Evolutionary conservation across 2,888 invertebrate species (phyloP).

Genomic region (Emesis furor): DNA sequence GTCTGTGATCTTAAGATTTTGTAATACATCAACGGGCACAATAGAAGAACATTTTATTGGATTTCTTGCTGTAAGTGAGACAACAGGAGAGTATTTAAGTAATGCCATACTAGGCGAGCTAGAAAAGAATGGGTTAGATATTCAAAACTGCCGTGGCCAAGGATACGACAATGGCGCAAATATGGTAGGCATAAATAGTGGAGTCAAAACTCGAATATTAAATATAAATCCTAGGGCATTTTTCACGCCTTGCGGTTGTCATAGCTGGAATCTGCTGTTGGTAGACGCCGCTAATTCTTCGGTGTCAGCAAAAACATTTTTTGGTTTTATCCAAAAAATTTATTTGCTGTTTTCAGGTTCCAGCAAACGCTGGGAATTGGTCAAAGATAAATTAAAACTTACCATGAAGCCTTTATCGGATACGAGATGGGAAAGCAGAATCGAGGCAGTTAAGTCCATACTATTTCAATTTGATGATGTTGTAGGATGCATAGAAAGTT

Average conservation of each 20-base stretch:
- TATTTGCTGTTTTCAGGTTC: conserved; percentile 47
- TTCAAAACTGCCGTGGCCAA: conserved; percentile 23
- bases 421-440: conserved; percentile 42
- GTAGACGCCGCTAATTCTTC: conserved; percentile 48
- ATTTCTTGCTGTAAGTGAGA: no score
- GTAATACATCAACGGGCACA: conserved; percentile 25
- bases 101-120: conserved; percentile 57
- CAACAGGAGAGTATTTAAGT: conserved; percentile 66
- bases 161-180: conserved; percentile 38
- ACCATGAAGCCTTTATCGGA: conserved; percentile 30
- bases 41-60: no score
- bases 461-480: conserved; percentile 56
- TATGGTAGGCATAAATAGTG: conserved; percentile 36
- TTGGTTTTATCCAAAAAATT: conserved; percentile 43
- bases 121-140: conserved; percentile 36
- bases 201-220: conserved; percentile 45
- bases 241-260: conserved; percentile 47
- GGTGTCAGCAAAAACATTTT: conserved; percentile 27
- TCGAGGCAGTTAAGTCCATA: conserved; percentile 50
- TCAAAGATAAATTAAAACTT: conserved; percentile 57
- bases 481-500: conserved; percentile 54
- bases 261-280: conserved; percentile 53
- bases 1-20: conserved; percentile 51
- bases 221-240: conserved; percentile 43
- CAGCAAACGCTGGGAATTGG: conserved; percentile 51